Evolutionary conservation across 2,797 vertebrate genomes (phyloP).

Genomic region (Sebastes nivosus): DNA sequence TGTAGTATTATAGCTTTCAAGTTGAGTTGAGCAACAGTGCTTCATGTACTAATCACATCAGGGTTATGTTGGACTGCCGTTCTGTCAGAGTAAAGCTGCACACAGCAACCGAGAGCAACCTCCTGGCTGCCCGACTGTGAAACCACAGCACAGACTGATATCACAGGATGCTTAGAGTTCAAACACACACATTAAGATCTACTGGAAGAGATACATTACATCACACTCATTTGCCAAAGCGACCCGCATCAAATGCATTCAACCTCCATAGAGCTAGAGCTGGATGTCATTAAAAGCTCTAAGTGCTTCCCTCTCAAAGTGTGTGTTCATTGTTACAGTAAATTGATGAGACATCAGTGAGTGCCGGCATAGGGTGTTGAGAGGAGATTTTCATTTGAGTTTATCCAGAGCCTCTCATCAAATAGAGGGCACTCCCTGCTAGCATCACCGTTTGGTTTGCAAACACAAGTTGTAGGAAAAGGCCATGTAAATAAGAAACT

Average conservation of each 20-base stretch:
- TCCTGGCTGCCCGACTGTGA: background rate
- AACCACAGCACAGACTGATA: background rate
- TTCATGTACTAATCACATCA: background rate
- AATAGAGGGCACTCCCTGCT: background rate
- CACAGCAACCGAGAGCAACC: background rate
- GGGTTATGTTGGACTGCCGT: background rate
- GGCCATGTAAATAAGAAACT: background rate
- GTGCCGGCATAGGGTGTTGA: background rate
- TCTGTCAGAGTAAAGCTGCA: background rate
- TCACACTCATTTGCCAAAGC: background rate
- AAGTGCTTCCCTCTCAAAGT: background rate
- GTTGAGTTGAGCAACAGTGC: background rate
- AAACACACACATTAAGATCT: background rate
- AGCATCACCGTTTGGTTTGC: background rate
- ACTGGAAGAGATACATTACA: background rate
- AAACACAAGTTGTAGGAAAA: background rate
- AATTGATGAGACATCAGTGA: background rate
- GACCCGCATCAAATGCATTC: background rate
- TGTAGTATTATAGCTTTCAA: background rate
- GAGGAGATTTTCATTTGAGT: background rate
- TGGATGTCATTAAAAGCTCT: background rate
- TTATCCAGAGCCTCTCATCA: background rate
- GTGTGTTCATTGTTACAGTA: background rate
- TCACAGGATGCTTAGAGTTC: constrained; percentile 10
- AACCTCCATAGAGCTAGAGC: background rate